These are phyloP conservation scores for Hemichromis elongatus DNA, from an alignment of 2,113 vertebrate species.

Conservation along the genomic window DNA sequence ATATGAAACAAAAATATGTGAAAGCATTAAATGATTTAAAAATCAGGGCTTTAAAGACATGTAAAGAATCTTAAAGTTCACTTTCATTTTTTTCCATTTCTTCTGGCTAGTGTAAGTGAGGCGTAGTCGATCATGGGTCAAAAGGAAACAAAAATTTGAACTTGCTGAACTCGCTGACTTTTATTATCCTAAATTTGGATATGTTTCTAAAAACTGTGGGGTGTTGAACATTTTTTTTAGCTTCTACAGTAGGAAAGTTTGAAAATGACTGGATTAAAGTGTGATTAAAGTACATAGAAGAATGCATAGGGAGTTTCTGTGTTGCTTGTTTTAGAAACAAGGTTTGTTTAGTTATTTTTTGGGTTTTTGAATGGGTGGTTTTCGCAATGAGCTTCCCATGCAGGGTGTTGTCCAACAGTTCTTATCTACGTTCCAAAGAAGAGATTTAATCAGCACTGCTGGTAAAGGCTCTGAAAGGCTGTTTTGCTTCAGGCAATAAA, in stretches of 20 bases:
- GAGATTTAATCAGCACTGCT: neutral
- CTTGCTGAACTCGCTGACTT: neutral
- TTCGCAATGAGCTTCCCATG: neutral
- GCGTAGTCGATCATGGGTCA: neutral
- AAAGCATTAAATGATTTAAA: neutral
- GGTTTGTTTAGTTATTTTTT: neutral
- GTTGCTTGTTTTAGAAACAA: neutral
- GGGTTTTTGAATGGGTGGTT: neutral
- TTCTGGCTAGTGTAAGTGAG: neutral
- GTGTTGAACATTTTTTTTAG: neutral
- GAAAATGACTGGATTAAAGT: neutral
- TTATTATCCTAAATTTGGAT: neutral
- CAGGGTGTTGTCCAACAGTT: neutral
- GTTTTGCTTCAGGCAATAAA: neutral
- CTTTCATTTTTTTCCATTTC: neutral
- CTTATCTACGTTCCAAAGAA: neutral
- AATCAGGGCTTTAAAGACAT: neutral
- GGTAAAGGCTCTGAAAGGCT: neutral
- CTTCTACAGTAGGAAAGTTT: neutral
- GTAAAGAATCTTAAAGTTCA: neutral
- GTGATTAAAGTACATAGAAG: neutral
- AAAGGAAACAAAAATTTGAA: neutral
- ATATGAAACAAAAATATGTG: neutral
- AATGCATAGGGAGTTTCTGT: neutral
- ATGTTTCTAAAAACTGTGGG: neutral